Conservation (phyloP, 2,888 invertebrate species). For the Petrolisthes manimaculis region DNA sequence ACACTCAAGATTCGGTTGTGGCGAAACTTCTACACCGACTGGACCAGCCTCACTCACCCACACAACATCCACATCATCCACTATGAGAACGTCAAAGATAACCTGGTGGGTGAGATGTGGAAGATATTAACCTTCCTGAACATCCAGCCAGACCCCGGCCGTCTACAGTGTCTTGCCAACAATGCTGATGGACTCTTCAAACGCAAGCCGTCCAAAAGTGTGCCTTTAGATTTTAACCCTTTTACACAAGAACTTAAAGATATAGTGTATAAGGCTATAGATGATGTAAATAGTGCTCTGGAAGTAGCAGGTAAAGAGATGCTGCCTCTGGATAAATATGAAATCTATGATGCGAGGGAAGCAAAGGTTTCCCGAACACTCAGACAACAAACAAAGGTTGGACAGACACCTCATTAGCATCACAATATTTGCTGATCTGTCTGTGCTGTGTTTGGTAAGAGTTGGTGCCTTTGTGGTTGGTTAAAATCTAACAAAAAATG, state of each 20-base stretch:
- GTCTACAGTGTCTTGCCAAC: conserved; percentile 55
- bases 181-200: conserved; percentile 61
- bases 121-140: conserved; percentile 56
- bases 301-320: conserved; percentile 24
- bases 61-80: conserved; percentile 54
- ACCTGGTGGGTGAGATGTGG: conserved; percentile 51
- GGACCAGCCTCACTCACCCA: conserved; percentile 55
- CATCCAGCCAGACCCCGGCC: conserved; percentile 29
- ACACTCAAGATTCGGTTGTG: conserved; percentile 62
- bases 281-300: conserved; percentile 39
- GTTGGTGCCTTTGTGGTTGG: too few relatives aligned
- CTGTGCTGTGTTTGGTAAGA: too few relatives aligned
- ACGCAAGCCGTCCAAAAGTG: conserved; percentile 38
- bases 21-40: conserved; percentile 65
- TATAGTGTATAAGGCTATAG: conserved; percentile 55
- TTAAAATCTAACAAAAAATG: too few relatives aligned
- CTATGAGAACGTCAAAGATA: conserved; percentile 60
- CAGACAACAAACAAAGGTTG: neutral
- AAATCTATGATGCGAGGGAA: conserved; percentile 52
- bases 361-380: conserved; percentile 21
- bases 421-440: too few relatives aligned
- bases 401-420: too few relatives aligned
- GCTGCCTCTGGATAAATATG: conserved; percentile 59
- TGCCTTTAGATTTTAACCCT: conserved; percentile 40
- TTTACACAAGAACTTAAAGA: conserved; percentile 56